Base-by-base conservation (phyloP, 2,888 invertebrate species). In the Epirrita christyi region DNA sequence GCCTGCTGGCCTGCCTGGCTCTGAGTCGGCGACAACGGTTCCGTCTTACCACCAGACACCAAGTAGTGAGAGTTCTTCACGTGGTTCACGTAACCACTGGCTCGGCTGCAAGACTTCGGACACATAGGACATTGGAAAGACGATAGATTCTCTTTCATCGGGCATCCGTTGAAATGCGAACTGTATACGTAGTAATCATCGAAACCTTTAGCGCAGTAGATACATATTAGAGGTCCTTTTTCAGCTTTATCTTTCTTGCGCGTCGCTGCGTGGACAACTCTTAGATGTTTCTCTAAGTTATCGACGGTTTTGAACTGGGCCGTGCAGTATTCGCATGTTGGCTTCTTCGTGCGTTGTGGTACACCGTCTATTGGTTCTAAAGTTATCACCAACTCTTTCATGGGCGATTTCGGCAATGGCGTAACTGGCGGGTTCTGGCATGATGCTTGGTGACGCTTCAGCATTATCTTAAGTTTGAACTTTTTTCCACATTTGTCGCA, bases 381-480 rank as follows among this genome's bases (percentile, higher is more conserved):
- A 0, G 87, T 75, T 28, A 92, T 74, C 4, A 83, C 72, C 11
- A 91, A 65, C 63, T 89, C 84, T 54, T 89, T 91, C 61, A 80
- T 71, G 0, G 81, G 82, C 0, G 83, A 71, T 41, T 66, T 66
- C 5, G 66, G 54, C 2, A 71, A 69, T 0, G 68, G 34, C 27
- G 71, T 68, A 2, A 65, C 60, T 4, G 75, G 73, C 2, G 71
- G 45, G 28, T 74, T 80, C 0, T 72, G 72, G 55, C 92, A 92
- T 0, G 74, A 57, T 9, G 86, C 86, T 13, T 72, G 61, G 59
- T 92, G 92, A 0, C 91, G 80, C 46, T 91, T 92, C 45, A 92
- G 65, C 92, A 92, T 92, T 49, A 92, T 92, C 53, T 92, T 90
- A 42, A 92, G 68, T 69, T 92, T 92, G 65, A 92, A 92, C 0